Conservation (phyloP, 2,113 vertebrate species). For the Osmerus eperlanus region DNA sequence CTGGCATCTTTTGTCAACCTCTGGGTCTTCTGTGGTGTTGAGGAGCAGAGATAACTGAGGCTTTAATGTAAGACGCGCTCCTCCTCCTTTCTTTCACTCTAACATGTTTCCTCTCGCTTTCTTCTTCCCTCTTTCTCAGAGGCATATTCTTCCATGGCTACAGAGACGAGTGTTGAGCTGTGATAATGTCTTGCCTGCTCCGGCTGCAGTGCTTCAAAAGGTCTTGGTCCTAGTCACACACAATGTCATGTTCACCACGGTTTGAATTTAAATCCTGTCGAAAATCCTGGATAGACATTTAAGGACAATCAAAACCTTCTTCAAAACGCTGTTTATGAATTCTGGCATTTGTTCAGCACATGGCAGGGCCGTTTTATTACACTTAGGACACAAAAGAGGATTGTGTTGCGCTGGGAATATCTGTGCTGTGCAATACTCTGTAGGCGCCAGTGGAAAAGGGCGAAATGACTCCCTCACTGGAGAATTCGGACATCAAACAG, state of each 20-base stretch:
- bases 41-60: slow-evolving; percentile 46
- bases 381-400: slow-evolving; percentile 49
- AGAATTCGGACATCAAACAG: slow-evolving; percentile 62
- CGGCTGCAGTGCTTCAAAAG: slow-evolving; percentile 33
- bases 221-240: slow-evolving; percentile 35
- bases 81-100: slow-evolving; percentile 32
- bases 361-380: slow-evolving; percentile 29
- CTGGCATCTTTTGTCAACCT: slow-evolving; percentile 68
- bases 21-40: slow-evolving; percentile 46
- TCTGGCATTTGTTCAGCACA: slow-evolving; percentile 44
- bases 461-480: slow-evolving; percentile 53
- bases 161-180: slow-evolving; percentile 38
- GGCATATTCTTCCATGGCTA: slow-evolving; percentile 29
- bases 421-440: slow-evolving; percentile 47
- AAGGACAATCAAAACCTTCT: slow-evolving; percentile 39
- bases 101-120: slow-evolving; percentile 29
- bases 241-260: slow-evolving; percentile 18
- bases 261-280: slow-evolving; percentile 24
- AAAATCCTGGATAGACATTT: slow-evolving; percentile 18
- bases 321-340: slow-evolving; percentile 36
- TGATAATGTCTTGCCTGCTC: slow-evolving; percentile 42
- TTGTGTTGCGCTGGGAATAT: slow-evolving; percentile 54
- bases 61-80: slow-evolving; percentile 44
- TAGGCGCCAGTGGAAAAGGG: slow-evolving; percentile 57
- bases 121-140: slow-evolving; percentile 20